Percentiles rank a stretch among this genome's conserved stretches.
Evolutionary conservation across 2,113 vertebrate genomes (phyloP).

Genomic region (Pycnonotus jocosus): DNA sequence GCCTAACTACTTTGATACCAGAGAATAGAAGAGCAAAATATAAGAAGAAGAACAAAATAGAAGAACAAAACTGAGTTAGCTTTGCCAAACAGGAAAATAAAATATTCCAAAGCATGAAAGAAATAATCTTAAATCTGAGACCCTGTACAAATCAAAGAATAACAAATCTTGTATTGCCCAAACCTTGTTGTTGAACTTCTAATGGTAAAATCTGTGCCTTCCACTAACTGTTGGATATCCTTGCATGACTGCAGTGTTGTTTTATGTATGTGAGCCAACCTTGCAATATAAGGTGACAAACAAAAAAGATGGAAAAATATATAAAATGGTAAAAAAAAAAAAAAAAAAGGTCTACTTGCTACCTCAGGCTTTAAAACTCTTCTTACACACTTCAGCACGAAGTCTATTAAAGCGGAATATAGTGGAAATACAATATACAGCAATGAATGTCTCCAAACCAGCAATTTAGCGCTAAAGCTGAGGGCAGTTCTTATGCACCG

Average conservation of each 20-base stretch:
- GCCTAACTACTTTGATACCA: not conserved
- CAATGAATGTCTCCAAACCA: conserved; percentile 76
- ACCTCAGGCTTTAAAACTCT: conserved; percentile 75
- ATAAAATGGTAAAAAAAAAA: conserved; percentile 45
- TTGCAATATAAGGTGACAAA: conserved; percentile 70
- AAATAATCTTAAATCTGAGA: conserved; percentile 37
- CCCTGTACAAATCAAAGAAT: conserved; percentile 28
- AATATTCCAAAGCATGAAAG: not conserved
- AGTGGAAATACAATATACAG: conserved; percentile 75
- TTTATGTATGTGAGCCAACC: conserved; percentile 64
- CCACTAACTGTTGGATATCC: conserved; percentile 39
- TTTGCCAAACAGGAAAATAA: conserved; percentile 7
- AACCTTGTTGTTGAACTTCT: conserved; percentile 52
- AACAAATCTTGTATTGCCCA: conserved; percentile 16
- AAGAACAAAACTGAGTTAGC: not conserved
- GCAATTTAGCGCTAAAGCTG: conserved; percentile 79
- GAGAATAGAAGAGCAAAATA: not conserved
- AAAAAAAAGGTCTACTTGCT: conserved; percentile 20
- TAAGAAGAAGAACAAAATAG: not conserved
- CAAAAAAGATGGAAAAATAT: conserved; percentile 73
- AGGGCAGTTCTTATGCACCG: conserved; percentile 82
- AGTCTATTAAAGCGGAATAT: conserved; percentile 81
- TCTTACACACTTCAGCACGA: conserved; percentile 71
- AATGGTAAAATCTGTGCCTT: conserved; percentile 39
- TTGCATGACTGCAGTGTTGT: conserved; percentile 46